Evolutionary conservation across 2,797 vertebrate genomes (phyloP).

Genomic region (Molossus alvarezi): DNA sequence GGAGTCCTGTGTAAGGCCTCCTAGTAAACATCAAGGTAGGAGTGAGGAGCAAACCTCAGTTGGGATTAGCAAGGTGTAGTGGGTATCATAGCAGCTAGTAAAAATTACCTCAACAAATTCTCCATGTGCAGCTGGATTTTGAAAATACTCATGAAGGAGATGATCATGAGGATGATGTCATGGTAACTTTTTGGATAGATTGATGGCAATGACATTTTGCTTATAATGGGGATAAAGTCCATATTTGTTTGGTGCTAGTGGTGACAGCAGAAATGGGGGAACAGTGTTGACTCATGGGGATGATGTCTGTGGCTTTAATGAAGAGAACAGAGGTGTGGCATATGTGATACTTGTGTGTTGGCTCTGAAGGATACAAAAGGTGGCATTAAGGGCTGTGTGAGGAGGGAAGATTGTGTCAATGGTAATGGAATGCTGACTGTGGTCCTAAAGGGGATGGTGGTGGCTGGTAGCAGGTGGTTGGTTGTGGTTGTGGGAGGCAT

Average conservation of each 20-base stretch:
- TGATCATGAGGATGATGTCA: neutral
- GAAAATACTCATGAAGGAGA: neutral
- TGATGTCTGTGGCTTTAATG: too few relatives aligned
- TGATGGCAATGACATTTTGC: neutral
- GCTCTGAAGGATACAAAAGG: too few relatives aligned
- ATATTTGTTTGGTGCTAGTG: neutral
- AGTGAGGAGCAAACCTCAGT: neutral
- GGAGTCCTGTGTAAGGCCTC: neutral
- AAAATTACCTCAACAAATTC: neutral
- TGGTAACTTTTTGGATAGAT: neutral
- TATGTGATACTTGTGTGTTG: neutral
- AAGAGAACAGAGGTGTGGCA: neutral
- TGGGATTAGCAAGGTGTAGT: too few relatives aligned
- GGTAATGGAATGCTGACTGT: neutral
- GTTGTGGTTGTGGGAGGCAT: neutral
- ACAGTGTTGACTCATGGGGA: neutral
- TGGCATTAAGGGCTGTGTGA: neutral
- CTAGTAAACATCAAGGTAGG: too few relatives aligned
- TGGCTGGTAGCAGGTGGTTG: fast-evolving
- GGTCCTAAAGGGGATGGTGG: neutral
- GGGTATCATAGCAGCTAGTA: neutral
- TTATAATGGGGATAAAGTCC: neutral
- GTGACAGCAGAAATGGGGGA: too few relatives aligned
- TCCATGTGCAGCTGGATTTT: neutral
- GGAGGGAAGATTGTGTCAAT: too few relatives aligned